Conservation (phyloP, 2,113 vertebrate genomes). For the Campylorhamphus procurvoides region DNA sequence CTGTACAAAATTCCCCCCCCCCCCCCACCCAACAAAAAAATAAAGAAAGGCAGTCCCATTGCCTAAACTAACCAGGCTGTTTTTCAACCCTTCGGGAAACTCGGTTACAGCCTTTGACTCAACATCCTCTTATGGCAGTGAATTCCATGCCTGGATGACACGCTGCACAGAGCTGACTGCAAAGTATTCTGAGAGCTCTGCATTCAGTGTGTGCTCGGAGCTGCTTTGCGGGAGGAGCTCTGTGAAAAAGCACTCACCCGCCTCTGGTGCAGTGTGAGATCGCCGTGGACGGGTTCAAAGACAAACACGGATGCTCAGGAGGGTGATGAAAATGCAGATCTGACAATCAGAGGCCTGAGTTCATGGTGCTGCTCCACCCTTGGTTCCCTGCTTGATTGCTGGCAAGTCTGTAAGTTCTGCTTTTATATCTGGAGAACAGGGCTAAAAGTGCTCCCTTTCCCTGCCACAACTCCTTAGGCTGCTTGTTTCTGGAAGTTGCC, state of each 20-base stretch:
- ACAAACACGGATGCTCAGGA: not conserved
- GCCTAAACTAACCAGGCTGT: not conserved
- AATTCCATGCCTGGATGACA: not conserved
- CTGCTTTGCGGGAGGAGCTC: not conserved
- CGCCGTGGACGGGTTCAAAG: not conserved
- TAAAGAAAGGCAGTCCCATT: not conserved
- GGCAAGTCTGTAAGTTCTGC: not conserved
- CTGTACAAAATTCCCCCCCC: not conserved
- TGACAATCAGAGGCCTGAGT: not conserved
- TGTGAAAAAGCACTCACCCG: not conserved
- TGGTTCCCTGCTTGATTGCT: not conserved
- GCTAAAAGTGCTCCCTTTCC: not conserved
- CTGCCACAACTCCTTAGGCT: conserved; percentile 8
- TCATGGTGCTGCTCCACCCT: not conserved
- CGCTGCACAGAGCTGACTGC: not conserved
- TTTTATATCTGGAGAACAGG: not conserved
- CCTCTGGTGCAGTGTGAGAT: not conserved
- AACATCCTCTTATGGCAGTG: conserved; percentile 14
- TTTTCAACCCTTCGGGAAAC: not conserved
- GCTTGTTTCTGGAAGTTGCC: not conserved
- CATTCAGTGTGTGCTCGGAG: not conserved
- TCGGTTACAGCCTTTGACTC: not conserved
- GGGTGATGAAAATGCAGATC: not conserved
- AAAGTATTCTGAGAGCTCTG: not conserved
- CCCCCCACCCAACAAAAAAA: rapidly evolving